Conservation (phyloP, 2,797 vertebrate species). For the Gila robusta region DNA sequence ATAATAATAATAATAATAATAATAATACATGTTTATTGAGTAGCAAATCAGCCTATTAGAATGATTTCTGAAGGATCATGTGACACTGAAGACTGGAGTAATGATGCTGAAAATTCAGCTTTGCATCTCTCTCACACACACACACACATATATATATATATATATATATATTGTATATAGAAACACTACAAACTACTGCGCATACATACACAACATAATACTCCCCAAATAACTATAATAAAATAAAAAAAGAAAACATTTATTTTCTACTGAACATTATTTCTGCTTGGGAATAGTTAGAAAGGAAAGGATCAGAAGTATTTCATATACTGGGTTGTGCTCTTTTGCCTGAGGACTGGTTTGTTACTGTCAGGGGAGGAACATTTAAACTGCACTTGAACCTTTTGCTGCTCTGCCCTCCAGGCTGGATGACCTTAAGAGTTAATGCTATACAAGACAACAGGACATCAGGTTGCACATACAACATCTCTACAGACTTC, state of each 20-base stretch:
- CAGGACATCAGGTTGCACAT: conserved; percentile 71
- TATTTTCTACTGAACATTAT: background rate
- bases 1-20: no score
- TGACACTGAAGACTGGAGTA: no score
- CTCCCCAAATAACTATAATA: background rate
- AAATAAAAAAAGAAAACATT: background rate
- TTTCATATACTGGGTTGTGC: background rate
- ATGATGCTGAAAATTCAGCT: no score
- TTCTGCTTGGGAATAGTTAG: no score
- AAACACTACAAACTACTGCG: background rate
- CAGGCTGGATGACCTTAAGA: conserved; percentile 78
- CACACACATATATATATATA: no score
- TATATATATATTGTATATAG: background rate
- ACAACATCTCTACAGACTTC: conserved; percentile 78
- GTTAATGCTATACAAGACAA: conserved; percentile 74
- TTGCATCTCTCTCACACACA: no score
- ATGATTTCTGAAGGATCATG: no score
- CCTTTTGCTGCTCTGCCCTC: conserved; percentile 65
- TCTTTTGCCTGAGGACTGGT: conserved; percentile 11
- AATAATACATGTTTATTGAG: no score
- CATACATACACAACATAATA: background rate
- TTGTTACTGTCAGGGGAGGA: conserved; percentile 67
- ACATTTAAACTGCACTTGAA: conserved; percentile 80
- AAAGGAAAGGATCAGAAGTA: background rate
- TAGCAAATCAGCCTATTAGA: no score